A percentile compares a stretch with the other conserved stretches of the same genome.
Conservation (phyloP, 2,888 invertebrate genomes). For the Odontocolon sp. region DNA sequence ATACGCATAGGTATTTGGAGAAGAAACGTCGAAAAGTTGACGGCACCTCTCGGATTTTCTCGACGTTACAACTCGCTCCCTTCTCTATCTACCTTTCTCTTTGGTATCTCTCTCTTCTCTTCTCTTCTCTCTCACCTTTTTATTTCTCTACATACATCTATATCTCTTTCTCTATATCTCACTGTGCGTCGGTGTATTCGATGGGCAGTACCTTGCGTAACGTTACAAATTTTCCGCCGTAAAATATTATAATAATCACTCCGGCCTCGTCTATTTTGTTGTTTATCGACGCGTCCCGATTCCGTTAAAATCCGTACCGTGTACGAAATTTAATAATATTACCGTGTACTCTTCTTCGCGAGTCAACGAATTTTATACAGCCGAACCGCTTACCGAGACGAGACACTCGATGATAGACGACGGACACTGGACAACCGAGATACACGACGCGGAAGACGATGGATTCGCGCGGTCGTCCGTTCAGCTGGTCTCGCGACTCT, state of each 20-base stretch:
- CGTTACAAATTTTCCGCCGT: not conserved
- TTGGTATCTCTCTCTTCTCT: not conserved
- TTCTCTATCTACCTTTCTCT: conserved; percentile 12
- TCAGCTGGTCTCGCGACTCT: conserved; percentile 49
- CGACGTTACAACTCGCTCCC: not conserved
- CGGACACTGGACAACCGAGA: conserved; percentile 9
- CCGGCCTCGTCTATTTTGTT: no score
- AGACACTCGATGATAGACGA: not conserved
- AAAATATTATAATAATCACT: not conserved
- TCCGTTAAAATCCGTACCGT: not conserved
- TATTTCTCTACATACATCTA: not conserved
- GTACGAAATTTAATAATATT: not conserved
- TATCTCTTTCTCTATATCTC: conserved; percentile 9
- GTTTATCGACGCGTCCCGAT: not conserved
- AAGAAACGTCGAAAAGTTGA: conserved; percentile 19
- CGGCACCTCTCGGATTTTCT: not conserved
- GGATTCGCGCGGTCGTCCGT: conserved; percentile 43
- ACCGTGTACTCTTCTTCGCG: not conserved
- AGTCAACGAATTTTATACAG: not conserved
- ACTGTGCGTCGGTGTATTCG: not conserved
- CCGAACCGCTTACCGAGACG: not conserved
- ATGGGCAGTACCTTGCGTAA: conserved; percentile 17
- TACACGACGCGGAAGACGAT: conserved; percentile 40
- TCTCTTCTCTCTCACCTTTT: not conserved
- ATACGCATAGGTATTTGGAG: conserved; percentile 17